phyloP scores from a whole-genome alignment of 2,888 invertebrate species.

The Yponomeuta evonymella region DNA sequence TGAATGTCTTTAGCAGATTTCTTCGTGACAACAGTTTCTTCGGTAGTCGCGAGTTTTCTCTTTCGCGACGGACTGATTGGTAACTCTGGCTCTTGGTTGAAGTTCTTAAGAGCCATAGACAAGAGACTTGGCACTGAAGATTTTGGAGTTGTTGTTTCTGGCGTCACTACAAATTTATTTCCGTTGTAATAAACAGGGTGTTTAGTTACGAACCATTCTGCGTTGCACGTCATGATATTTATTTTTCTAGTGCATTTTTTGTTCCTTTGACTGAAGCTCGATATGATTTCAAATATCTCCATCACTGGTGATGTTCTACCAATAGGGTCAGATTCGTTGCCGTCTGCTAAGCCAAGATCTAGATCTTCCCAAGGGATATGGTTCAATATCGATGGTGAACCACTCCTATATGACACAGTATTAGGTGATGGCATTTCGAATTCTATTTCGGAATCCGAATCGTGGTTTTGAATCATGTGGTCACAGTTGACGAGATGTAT shows the following conservation, averaged over 20 bases:
- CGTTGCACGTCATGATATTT: conserved; percentile 21
- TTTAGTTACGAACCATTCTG: conserved; percentile 31
- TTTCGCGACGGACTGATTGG: neutral
- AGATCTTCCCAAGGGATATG: conserved; percentile 22
- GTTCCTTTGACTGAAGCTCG: conserved; percentile 17
- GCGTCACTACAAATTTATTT: conserved; percentile 25
- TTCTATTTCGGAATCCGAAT: conserved; percentile 4
- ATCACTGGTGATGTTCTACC: conserved; percentile 45
- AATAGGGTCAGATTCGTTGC: conserved; percentile 12
- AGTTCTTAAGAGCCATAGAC: conserved; percentile 23
- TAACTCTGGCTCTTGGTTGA: conserved; percentile 19
- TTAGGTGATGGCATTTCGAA: neutral
- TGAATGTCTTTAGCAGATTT: neutral
- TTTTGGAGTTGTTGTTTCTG: conserved; percentile 17
- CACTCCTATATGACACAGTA: conserved; percentile 23
- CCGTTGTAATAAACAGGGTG: conserved; percentile 5
- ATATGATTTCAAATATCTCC: conserved; percentile 39
- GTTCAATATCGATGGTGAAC: conserved; percentile 36
- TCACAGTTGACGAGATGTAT: conserved; percentile 45
- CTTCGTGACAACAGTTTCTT: neutral
- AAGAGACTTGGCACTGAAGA: conserved; percentile 21
- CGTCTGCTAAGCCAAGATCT: conserved; percentile 1
- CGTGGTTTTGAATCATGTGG: conserved; percentile 14
- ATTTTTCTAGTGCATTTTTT: conserved; percentile 2
- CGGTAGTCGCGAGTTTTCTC: neutral